Evolutionary conservation across 2,113 vertebrate species (phyloP).

Genomic region (Mirounga angustirostris): DNA sequence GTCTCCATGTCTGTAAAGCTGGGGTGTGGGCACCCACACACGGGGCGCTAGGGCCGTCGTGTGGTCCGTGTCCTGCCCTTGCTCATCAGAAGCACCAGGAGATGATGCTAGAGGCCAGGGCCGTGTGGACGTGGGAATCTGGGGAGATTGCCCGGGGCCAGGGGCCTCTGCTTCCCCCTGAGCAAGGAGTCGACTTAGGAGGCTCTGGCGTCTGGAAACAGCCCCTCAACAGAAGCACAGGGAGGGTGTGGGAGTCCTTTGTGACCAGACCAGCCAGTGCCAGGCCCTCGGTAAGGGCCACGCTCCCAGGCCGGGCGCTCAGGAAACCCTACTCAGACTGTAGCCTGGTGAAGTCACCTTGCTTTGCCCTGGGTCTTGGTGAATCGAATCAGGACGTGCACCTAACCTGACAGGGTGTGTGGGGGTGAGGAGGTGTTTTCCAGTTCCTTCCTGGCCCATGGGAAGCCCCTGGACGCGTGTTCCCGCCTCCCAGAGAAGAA

Average conservation of each 20-base stretch:
- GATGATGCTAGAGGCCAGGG: not conserved
- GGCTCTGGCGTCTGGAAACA: not conserved
- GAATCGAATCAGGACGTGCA: not conserved
- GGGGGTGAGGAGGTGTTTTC: not conserved
- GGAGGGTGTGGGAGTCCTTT: not conserved
- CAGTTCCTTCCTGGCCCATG: accelerated
- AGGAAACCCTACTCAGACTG: not conserved
- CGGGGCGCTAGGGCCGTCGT: accelerated
- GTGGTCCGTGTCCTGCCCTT: not conserved
- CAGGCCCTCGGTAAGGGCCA: accelerated
- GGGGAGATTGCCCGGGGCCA: accelerated
- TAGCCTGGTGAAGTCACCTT: not conserved
- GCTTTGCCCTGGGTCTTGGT: not conserved
- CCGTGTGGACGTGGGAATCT: accelerated
- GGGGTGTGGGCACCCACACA: not conserved
- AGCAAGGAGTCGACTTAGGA: not conserved
- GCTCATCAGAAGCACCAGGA: accelerated
- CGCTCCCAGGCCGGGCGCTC: accelerated
- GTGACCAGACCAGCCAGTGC: not conserved
- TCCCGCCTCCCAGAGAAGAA: not conserved
- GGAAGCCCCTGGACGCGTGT: not conserved
- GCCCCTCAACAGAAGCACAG: not conserved
- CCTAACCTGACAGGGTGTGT: not conserved
- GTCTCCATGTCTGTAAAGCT: not conserved
- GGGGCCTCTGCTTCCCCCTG: accelerated